Base-by-base conservation (phyloP, 2,113 vertebrate genomes). In the Phylloscopus whistleri region DNA sequence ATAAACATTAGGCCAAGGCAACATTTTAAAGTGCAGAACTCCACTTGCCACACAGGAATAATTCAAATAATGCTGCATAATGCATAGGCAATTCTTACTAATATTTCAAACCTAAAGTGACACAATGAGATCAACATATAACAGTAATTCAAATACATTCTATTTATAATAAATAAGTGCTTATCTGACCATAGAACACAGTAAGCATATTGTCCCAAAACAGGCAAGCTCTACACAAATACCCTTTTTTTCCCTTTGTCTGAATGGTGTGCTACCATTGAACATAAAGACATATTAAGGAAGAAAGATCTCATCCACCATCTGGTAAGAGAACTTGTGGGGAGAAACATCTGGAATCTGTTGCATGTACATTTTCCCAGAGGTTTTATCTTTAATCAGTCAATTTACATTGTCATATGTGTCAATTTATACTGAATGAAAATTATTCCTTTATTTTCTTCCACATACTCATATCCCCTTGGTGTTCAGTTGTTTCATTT, bases 11-110 rank as follows among this genome's bases (percentile, higher is more conserved):
- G 84, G 87, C 84, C 87, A 97, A 93, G 78, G 70, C 87, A 96
- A 92, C 53, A 75, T 94, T 96, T 97, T 96, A 88, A 97, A 97
- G 94, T 92, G 90, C 79, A 95, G 53, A 95, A 92, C 80, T 94
- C 75, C 84, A 94, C 86, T 93, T 96, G 83, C 69, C 87, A 93
- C 39, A 55, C 10, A 69, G 68, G 48, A 94, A 80, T 95, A 86
- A 94, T 87, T 87, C 58, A 95, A 68, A 53, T 35, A 79, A 80
- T 5, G 19, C 83, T 85, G 59, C 67, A 89, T 83, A 96, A 95
- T 96, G 82, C 88, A 94, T 59, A 92, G 43, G 26, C 39, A 11
- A 94, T 87, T 92, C 53, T 91, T 88, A 86, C 56, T 70, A 95
- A 82, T 86, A 88, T 81, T 74, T 90, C 79, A 94, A 94, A 96